Evolutionary conservation across 1,140 invertebrate genomes (phyloP).

Genomic region (Drosophila trapezifrons): DNA sequence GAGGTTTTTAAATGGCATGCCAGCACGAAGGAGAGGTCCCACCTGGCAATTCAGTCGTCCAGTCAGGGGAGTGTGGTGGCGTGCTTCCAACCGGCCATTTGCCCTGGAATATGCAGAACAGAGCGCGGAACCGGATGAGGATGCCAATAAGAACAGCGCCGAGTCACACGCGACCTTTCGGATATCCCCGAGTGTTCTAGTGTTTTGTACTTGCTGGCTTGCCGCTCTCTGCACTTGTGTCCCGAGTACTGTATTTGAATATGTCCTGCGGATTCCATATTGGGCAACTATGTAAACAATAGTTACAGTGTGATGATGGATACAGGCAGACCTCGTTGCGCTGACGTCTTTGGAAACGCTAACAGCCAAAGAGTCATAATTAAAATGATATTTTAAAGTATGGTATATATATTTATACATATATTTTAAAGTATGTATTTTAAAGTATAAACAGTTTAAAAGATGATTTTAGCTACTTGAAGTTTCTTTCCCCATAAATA

Average conservation of each 20-base stretch:
- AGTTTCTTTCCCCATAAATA: not conserved
- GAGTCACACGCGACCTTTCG: conserved; percentile 26
- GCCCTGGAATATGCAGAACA: conserved; percentile 49
- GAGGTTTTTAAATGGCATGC: conserved; percentile 41
- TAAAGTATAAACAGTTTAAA: too few species aligned
- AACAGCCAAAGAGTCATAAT: not conserved
- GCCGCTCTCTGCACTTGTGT: conserved; percentile 9
- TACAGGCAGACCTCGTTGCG: not conserved
- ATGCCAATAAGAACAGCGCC: conserved; percentile 35
- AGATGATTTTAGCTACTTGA: too few species aligned
- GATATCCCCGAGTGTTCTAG: conserved; percentile 18
- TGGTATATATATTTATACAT: too few species aligned
- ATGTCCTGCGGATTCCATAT: conserved; percentile 21
- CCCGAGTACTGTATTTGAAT: conserved; percentile 1
- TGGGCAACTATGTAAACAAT: conserved; percentile 3
- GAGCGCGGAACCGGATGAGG: conserved; percentile 39
- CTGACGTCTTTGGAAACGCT: too few species aligned
- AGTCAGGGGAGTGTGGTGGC: conserved; percentile 31
- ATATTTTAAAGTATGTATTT: too few species aligned
- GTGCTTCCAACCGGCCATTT: conserved; percentile 35
- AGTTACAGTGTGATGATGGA: not conserved
- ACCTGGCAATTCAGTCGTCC: conserved; percentile 6
- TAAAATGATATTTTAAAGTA: not conserved
- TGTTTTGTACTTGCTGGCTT: conserved; percentile 18
- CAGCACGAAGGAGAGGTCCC: conserved; percentile 40